phyloP scores from a whole-genome alignment of 2,797 vertebrate species.

The Nothura maculosa region DNA sequence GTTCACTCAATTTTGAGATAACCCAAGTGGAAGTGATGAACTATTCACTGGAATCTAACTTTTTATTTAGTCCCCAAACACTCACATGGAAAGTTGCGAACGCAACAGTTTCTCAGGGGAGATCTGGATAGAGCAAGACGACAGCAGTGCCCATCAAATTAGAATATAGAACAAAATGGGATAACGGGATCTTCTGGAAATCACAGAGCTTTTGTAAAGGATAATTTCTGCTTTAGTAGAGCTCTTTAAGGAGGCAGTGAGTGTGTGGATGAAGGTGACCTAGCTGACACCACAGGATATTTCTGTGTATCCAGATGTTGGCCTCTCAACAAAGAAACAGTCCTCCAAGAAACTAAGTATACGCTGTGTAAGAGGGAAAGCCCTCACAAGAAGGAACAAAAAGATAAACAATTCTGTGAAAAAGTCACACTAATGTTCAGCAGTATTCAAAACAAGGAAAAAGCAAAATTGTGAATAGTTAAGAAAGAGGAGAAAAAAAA shows the following conservation, averaged over 20 bases:
- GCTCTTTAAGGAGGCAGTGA: background rate
- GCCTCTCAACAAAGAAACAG: too few relatives aligned
- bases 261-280: background rate
- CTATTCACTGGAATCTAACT: background rate
- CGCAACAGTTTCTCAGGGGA: background rate
- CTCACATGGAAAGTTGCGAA: background rate
- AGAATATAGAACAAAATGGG: background rate
- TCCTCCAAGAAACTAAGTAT: too few relatives aligned
- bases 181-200: background rate
- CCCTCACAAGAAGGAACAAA: background rate
- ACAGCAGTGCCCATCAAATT: background rate
- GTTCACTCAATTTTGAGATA: background rate
- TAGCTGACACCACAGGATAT: background rate
- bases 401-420: background rate
- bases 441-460: too few relatives aligned
- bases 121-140: background rate
- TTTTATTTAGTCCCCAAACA: too few relatives aligned
- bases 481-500: too few relatives aligned
- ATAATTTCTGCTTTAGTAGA: background rate
- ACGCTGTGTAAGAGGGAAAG: background rate
- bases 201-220: background rate
- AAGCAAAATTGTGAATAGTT: too few relatives aligned
- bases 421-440: background rate
- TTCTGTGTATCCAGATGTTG: too few relatives aligned
- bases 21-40: background rate